Base-by-base conservation (phyloP, 2,113 vertebrate species). In the Phainopepla nitens region DNA sequence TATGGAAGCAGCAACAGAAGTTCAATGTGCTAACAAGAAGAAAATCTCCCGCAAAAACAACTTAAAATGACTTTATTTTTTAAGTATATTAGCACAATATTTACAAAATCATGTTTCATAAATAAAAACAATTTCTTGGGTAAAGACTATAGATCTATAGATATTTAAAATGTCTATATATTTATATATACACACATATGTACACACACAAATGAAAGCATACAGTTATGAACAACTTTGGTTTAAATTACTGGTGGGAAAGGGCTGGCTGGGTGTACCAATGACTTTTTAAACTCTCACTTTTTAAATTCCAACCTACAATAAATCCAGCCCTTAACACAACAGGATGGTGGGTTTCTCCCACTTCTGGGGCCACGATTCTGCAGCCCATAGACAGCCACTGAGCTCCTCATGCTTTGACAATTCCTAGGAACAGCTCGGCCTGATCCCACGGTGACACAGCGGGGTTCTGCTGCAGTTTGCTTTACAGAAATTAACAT, bases 41-140 rank as follows among this genome's bases (percentile, higher is more conserved):
- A 91, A 95, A 97, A 91, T 85, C 25, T 96, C 82, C 82, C 76
- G 84, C 94, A 96, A 96, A 96, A 97, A 87, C 96, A 97, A 97
- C 96, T 97, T 98, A 95, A 97, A 97, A 97, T 96, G 0, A 96
- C 96, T 98, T 98, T 98, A 98, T 98, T 97, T 97, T 94, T 93
- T 69, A 97, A 97, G 97, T 98, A 91, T 97, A 98, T 98, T 97
- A 98, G 97, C 91, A 96, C 96, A 96, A 65, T 98, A 98, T 98
- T 98, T 98, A 98, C 98, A 98, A 98, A 98, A 97, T 97, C 61
- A 96, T 97, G 61, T 93, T 96, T 94, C 97, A 98, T 97, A 98
- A 98, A 98, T 97, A 98, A 98, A 98, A 97, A 97, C 97, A 95
- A 92, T 94, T 96, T 66, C 45, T 95, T 89, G 71, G 95, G 91